Evolutionary conservation across 2,113 vertebrate genomes (phyloP).

Genomic region (Centropus bengalensis): DNA sequence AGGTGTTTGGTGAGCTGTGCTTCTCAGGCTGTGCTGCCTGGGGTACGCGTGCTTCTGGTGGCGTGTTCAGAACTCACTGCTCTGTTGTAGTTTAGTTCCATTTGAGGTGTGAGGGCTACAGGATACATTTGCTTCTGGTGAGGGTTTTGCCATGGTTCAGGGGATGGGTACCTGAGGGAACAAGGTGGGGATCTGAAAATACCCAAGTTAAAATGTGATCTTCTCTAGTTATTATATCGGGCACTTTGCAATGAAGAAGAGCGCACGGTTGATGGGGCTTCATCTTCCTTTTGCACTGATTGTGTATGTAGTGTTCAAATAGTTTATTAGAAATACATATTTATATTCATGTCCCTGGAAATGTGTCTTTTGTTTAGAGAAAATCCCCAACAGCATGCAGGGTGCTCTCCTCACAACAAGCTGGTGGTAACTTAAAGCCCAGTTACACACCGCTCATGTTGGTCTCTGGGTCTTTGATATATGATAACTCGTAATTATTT

Average conservation of each 20-base stretch:
- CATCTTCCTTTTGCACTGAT: neutral
- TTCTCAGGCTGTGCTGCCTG: neutral
- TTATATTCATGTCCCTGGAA: neutral
- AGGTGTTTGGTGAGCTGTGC: fast-evolving
- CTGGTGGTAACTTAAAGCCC: neutral
- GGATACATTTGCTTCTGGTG: neutral
- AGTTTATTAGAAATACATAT: neutral
- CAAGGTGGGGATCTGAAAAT: neutral
- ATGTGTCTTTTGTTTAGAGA: neutral
- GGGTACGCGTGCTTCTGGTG: neutral
- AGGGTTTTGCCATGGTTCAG: neutral
- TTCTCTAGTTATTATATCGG: neutral
- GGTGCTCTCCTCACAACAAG: neutral
- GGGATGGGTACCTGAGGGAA: neutral
- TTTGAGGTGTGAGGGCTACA: neutral
- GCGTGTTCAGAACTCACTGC: neutral
- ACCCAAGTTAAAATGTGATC: neutral
- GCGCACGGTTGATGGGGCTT: neutral
- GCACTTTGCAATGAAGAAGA: neutral
- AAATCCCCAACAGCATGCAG: fast-evolving
- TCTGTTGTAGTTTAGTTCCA: neutral
- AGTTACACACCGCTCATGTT: neutral
- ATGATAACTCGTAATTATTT: neutral
- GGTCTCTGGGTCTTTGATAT: neutral
- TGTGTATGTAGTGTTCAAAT: neutral